A percentile compares a stretch with the other conserved stretches of the same genome.
These are phyloP conservation scores for Grus americana DNA, from an alignment of 2,113 vertebrate genomes.

Conservation along the genomic window DNA sequence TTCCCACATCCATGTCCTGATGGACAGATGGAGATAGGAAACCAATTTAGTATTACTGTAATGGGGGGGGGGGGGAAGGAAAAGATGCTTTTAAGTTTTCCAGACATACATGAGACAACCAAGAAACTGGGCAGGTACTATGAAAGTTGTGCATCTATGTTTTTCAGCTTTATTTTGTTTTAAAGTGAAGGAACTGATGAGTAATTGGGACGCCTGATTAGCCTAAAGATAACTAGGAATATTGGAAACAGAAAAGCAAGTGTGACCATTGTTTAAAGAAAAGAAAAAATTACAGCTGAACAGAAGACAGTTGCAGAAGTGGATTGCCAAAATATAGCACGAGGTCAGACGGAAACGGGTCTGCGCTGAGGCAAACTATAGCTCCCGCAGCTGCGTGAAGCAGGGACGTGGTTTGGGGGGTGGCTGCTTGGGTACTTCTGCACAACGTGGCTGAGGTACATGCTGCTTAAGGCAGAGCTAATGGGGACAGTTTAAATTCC, in stretches of 20 bases:
- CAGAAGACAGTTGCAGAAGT: neutral
- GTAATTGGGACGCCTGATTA: neutral
- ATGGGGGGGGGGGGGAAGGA: neutral
- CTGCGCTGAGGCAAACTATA: neutral
- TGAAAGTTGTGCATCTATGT: neutral
- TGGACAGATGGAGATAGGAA: neutral
- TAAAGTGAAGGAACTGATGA: neutral
- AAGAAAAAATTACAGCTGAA: neutral
- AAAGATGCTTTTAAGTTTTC: neutral
- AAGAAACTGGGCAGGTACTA: neutral
- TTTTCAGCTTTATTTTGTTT: neutral
- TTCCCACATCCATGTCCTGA: neutral
- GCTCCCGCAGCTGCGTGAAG: neutral
- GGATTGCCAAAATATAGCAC: neutral
- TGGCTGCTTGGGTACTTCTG: neutral
- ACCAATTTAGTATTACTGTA: neutral
- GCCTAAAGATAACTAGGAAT: neutral
- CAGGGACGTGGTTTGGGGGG: neutral
- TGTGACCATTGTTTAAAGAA: neutral
- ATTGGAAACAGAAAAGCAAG: neutral
- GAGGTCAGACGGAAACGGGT: neutral
- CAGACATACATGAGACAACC: neutral
- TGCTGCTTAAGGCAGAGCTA: neutral
- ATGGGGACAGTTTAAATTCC: neutral
- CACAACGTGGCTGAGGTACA: rapidly evolving